Base-by-base conservation (phyloP, 2,888 invertebrate species). In the Diplazon laetatorius region DNA sequence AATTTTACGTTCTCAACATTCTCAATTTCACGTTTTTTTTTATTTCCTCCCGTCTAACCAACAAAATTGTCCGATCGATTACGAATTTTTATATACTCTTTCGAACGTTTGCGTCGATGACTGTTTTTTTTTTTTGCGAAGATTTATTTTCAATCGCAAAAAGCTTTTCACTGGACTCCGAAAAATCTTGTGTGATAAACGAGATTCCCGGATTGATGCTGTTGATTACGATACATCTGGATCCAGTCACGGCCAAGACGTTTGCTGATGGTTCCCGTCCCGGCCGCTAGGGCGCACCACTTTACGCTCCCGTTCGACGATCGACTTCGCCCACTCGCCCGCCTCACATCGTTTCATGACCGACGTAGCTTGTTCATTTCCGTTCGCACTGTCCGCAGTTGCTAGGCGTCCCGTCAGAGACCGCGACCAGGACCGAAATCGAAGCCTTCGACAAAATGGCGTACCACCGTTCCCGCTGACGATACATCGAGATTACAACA, bases 1-100 rank as follows among this genome's bases (percentile, higher is more conserved):
- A 75, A 55, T 75, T 63, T n/a, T 59, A 72, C 68, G 37, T 69
- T 57, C n/a, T 63, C 50, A 68, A 68, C 75, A 75, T 78, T 71
- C 55, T 72, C 35, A 35, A 46, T 62, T 57, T 60, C 6, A 2
- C 30, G 30, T 30, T 30, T 30, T 30, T 6, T 6, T 2, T 30
- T 30, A 2, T 30, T 52, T 9, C 25, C 14, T 25, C 22, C 9
- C 9, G 35, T 12, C 22, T 10, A 1, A 6, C 8, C 42, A 12
- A 8, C 22, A 60, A 35, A 59, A 3, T 65, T 20, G 2, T 9
- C 30, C 35, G 3, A 18, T 8, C 42, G 35, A 37, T 10, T 25
- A n/a, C 62, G 9, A 25, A 44, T 39, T 20, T 44, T 5, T 16
- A 35, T 20, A 18, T 57, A n/a, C n/a, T n/a, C n/a, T 59, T 63